Evolutionary conservation across 2,888 invertebrate species (phyloP), one percentile per base, ranked within the genome.

Genomic region (Drosophila testacea): DNA sequence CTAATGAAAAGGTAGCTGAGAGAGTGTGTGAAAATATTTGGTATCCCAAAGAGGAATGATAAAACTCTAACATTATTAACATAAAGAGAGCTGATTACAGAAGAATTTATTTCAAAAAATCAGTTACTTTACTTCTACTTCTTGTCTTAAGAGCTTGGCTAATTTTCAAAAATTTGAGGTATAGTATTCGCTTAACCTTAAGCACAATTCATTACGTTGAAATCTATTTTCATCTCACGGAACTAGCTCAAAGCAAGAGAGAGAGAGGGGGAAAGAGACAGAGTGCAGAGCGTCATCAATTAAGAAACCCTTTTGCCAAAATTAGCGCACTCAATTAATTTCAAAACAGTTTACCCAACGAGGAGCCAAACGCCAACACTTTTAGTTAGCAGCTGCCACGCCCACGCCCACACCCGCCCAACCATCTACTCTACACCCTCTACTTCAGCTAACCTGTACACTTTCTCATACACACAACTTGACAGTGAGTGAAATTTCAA

Each of bases 291-390:
- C 47, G 65, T 66, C 82, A 84, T 83, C 85, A 84, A 85, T 86
- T 86, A 88, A 74, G 72, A 71, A 76, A 85, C 79, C 79, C 70
- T 86, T 85, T 88, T 73, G 75, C 79, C 70, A 77, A 84, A 85
- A 85, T 85, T 88, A 88, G 85, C 77, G 83, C 83, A 88, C 81
- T 88, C 88, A 85, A 85, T 85, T 85, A 85, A 85, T 85, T 85
- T 79, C 63, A 69, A 88, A 84, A 87, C 85, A 66, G 72, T 75
- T 70, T 80, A 59, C 48, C 44, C 57, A 63, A 22, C 57, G 42
- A 44, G 36, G 51, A 63, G 54, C 6, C 56, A 16, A 59, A 51
- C 36, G 63, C 60, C 63, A 75, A 79, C 76, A 77, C 69, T 64
- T 57, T 71, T 62, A 68, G 50, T 61, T 52, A 61, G 48, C 57